Conservation (phyloP, 2,797 vertebrate species). For the Muraenolepis orangiensis region DNA sequence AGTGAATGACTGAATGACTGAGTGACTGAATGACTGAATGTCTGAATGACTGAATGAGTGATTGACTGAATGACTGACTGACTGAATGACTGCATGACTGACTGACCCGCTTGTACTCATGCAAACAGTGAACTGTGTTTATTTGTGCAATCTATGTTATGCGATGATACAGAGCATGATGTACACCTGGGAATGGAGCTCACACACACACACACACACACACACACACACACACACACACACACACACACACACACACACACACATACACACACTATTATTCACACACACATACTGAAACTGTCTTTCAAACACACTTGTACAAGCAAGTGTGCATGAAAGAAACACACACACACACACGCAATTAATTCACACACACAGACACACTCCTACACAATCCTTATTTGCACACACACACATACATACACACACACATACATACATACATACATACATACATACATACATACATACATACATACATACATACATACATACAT, state of each 20-base stretch:
- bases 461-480: too few species aligned
- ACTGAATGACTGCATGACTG: neutral
- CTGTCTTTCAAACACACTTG: neutral
- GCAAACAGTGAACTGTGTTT: neutral
- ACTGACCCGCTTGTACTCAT: neutral
- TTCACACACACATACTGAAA: neutral
- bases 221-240: too few species aligned
- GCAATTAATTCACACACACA: neutral
- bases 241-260: neutral
- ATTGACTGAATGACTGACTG: too few species aligned
- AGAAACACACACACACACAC: too few species aligned
- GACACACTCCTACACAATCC: too few species aligned
- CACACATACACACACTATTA: neutral
- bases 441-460: too few species aligned
- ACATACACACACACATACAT: neutral
- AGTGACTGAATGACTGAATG: neutral
- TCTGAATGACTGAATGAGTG: neutral
- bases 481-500: too few species aligned
- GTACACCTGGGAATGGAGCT: neutral
- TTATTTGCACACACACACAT: neutral
- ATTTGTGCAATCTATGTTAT: too few species aligned
- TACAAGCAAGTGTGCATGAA: too few species aligned
- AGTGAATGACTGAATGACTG: neutral
- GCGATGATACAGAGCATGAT: neutral
- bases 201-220: neutral